These are phyloP conservation scores for Papilio helenus DNA, from an alignment of 1,140 invertebrate species.

Conservation along the genomic window DNA sequence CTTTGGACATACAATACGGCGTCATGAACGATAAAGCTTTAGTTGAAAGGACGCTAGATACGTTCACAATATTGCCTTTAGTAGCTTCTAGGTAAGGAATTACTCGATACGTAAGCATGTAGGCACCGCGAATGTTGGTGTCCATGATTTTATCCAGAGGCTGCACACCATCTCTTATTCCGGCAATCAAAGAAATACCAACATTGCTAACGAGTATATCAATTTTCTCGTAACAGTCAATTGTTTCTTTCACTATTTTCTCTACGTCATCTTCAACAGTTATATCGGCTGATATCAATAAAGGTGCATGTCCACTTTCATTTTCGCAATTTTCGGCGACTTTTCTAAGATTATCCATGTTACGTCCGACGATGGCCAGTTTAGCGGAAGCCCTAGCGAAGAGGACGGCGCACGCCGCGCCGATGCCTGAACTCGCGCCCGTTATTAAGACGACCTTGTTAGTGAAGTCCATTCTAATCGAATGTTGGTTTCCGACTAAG, in stretches of 20 bases:
- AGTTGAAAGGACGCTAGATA: constrained; percentile 89
- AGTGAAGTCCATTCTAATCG: constrained; percentile 58
- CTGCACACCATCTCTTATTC: constrained; percentile 84
- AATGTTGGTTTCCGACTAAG: constrained; percentile 50
- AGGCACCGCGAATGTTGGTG: constrained; percentile 89
- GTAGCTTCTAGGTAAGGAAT: constrained; percentile 88
- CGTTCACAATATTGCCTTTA: constrained; percentile 91
- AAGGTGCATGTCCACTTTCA: constrained; percentile 64
- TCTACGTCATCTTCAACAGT: constrained; percentile 85
- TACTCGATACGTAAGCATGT: constrained; percentile 88
- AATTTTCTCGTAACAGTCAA: constrained; percentile 85
- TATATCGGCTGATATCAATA: constrained; percentile 85
- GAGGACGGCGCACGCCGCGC: constrained; percentile 57
- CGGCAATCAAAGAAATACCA: constrained; percentile 85
- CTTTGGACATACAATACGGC: constrained; percentile 91
- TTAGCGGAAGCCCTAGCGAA: constrained; percentile 64
- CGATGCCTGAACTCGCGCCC: constrained; percentile 71
- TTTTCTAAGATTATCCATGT: constrained; percentile 58
- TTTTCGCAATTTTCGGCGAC: constrained; percentile 85
- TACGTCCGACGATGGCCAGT: constrained; percentile 62
- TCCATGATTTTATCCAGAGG: constrained; percentile 89
- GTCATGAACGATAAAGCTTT: constrained; percentile 85
- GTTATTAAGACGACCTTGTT: constrained; percentile 72
- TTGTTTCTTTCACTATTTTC: constrained; percentile 84
- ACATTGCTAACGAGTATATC: constrained; percentile 91